Evolutionary conservation across 2,888 invertebrate species (phyloP).

Genomic region (Orgyia antiqua): DNA sequence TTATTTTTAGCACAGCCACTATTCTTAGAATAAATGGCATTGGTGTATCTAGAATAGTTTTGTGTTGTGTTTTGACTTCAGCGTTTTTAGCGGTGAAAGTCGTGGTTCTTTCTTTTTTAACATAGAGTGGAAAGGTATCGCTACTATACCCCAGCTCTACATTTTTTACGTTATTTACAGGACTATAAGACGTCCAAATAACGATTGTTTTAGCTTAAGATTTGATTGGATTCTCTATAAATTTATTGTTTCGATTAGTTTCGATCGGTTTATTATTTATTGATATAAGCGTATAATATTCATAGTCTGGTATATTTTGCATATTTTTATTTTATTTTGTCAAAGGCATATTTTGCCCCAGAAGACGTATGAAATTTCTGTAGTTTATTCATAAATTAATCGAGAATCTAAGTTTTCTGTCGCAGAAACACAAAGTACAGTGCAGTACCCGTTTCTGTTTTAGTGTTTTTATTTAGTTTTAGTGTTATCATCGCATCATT

Average conservation of each 20-base stretch:
- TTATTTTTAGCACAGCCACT: conserved; percentile 23
- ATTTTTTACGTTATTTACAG: conserved; percentile 25
- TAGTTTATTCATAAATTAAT: conserved; percentile 8
- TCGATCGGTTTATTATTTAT: too few relatives aligned
- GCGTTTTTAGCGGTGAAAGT: conserved; percentile 23
- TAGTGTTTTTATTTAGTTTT: conserved; percentile 39
- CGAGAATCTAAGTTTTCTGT: conserved; percentile 33
- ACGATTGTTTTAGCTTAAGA: conserved; percentile 24
- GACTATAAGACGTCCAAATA: conserved; percentile 35
- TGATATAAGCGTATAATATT: too few relatives aligned
- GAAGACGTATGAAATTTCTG: too few relatives aligned
- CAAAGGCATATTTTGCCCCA: too few relatives aligned
- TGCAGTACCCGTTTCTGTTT: conserved; percentile 56
- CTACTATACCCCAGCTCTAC: conserved; percentile 52
- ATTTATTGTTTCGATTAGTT: not conserved
- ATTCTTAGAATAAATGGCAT: conserved; percentile 41
- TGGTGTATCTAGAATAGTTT: conserved; percentile 38
- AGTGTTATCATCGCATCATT: conserved; percentile 4
- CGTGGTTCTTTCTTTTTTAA: conserved; percentile 24
- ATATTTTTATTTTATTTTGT: too few relatives aligned
- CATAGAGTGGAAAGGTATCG: conserved; percentile 52
- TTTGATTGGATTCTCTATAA: conserved; percentile 34
- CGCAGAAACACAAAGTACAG: conserved; percentile 57
- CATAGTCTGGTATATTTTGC: too few relatives aligned
- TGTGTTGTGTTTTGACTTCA: conserved; percentile 38